phyloP scores from a whole-genome alignment of 2,888 invertebrate species.

The Prenolepis imparis region DNA sequence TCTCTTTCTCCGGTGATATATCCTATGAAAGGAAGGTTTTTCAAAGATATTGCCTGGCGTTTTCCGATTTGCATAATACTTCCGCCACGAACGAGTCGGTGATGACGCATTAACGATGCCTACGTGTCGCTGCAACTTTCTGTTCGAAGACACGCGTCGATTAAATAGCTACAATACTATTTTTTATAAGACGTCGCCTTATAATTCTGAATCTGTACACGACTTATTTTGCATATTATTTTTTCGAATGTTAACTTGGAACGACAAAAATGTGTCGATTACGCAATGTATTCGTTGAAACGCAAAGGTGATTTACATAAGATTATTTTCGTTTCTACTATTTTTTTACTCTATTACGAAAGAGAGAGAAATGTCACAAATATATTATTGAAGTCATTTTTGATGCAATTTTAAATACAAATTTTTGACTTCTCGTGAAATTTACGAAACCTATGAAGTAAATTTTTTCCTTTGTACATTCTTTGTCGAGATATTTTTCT shows the following conservation, averaged over 20 bases:
- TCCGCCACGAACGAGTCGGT: conserved; percentile 19
- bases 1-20: conserved; percentile 7
- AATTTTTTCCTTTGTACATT: not conserved
- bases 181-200: conserved; percentile 21
- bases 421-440: not conserved
- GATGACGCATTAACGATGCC: conserved; percentile 28
- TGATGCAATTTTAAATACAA: not conserved
- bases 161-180: conserved; percentile 8
- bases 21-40: not conserved
- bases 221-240: conserved; percentile 23
- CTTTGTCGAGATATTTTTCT: not conserved
- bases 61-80: conserved; percentile 36
- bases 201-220: conserved; percentile 1
- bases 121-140: conserved; percentile 31
- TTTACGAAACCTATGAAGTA: not conserved
- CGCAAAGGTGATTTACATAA: not conserved
- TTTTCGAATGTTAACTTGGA: not conserved
- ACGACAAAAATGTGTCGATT: not conserved
- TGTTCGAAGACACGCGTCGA: conserved; percentile 27
- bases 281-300: conserved; percentile 10
- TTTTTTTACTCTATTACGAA: not conserved
- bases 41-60: not conserved
- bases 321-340: not conserved
- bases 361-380: conserved; percentile 1
- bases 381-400: not conserved